Percentiles rank a stretch among this genome's conserved stretches.
Conservation (phyloP, 2,113 vertebrate genomes). For the Paradoxurus hermaphroditus region DNA sequence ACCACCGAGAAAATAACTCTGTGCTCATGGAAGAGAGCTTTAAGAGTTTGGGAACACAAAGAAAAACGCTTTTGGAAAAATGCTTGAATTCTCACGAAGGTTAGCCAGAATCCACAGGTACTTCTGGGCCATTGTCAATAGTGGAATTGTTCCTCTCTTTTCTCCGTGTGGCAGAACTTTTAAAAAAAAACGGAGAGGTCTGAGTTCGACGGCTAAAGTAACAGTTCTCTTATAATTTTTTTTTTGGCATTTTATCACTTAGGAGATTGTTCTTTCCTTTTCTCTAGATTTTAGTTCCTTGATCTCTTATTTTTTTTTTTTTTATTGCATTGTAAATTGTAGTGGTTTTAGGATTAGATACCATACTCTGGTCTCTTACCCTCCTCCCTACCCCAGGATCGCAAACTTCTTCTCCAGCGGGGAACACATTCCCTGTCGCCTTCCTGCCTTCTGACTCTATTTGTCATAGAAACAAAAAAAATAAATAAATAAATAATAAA, state of each 20-base stretch:
- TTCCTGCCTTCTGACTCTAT: not conserved
- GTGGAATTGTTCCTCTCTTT: not conserved
- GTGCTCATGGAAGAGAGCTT: not conserved
- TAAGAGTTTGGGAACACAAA: not conserved
- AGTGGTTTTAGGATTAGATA: not conserved
- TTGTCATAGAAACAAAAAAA: not conserved
- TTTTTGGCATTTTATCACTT: not conserved
- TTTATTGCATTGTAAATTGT: not conserved
- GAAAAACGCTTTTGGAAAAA: not conserved
- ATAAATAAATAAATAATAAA: too few species aligned
- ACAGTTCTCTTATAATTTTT: not conserved
- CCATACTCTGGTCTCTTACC: not conserved
- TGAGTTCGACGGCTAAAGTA: not conserved
- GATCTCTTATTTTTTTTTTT: not conserved
- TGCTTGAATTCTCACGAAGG: not conserved
- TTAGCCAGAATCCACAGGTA: not conserved
- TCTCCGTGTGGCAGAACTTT: not conserved
- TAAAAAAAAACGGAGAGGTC: not conserved
- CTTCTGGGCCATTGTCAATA: not conserved
- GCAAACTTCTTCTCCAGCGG: not conserved
- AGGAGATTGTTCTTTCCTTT: not conserved
- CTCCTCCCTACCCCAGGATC: fast-evolving
- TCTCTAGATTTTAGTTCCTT: not conserved
- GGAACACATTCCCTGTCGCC: not conserved
- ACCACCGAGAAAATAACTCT: not conserved